These are phyloP conservation scores for Amiota minor DNA, from an alignment of 2,888 invertebrate species.

Conservation along the genomic window DNA sequence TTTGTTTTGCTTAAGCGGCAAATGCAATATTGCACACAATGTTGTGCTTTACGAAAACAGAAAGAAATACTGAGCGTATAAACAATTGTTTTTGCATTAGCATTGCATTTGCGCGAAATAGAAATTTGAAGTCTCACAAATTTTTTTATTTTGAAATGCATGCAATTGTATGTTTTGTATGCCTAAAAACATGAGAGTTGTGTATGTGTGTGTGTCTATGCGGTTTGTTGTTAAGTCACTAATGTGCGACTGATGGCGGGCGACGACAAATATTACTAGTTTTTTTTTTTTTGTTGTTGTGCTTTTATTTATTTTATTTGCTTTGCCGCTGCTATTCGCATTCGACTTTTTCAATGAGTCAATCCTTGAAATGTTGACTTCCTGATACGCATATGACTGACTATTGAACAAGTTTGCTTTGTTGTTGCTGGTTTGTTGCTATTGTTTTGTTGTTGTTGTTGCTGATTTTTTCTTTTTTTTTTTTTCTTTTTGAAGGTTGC, in stretches of 20 bases:
- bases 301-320: conserved; percentile 46
- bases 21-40: no score
- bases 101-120: background rate
- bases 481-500: conserved; percentile 68
- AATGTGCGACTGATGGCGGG: conserved; percentile 40
- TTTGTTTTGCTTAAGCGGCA: no score
- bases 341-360: conserved; percentile 71
- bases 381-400: conserved; percentile 70
- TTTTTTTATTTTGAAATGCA: background rate
- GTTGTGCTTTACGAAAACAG: background rate
- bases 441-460: no score
- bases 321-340: conserved; percentile 50
- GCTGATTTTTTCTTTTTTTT: no score
- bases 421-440: conserved; percentile 46
- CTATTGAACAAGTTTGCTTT: conserved; percentile 69
- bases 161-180: conserved; percentile 13
- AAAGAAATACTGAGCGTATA: background rate
- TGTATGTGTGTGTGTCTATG: conserved; percentile 24
- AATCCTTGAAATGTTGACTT: conserved; percentile 72
- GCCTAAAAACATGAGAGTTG: conserved; percentile 10
- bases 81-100: background rate
- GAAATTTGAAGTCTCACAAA: no score
- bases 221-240: conserved; percentile 21
- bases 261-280: conserved; percentile 44
- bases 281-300: conserved; percentile 49